These are phyloP conservation scores for Aspidoscelis tigris DNA, from an alignment of 2,113 vertebrate genomes.

Conservation along the genomic window DNA sequence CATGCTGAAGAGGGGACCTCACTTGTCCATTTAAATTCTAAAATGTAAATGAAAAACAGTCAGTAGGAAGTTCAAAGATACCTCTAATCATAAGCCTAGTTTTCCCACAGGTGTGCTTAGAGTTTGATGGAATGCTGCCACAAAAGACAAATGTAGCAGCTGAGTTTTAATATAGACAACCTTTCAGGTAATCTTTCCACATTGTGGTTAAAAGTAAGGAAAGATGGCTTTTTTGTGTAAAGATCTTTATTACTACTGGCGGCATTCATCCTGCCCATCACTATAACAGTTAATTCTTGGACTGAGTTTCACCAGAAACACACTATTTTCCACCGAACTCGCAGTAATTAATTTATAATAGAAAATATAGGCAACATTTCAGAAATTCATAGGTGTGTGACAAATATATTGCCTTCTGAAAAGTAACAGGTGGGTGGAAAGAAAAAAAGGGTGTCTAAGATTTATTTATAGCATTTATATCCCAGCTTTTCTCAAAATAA, in stretches of 20 bases:
- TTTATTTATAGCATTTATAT: too few species aligned
- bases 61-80: not conserved
- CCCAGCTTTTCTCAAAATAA: too few species aligned
- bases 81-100: not conserved
- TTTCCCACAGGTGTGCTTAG: not conserved
- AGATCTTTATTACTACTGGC: not conserved
- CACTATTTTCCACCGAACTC: too few species aligned
- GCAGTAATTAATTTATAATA: not conserved
- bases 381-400: not conserved
- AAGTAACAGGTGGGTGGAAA: not conserved
- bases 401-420: not conserved
- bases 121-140: not conserved
- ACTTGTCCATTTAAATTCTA: not conserved
- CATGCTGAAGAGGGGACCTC: not conserved
- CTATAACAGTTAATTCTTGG: not conserved
- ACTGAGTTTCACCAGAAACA: not conserved
- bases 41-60: not conserved
- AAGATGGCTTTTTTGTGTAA: not conserved
- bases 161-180: slow-evolving; percentile 2
- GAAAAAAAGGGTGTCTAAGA: not conserved
- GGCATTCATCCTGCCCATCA: not conserved
- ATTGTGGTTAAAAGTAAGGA: not conserved
- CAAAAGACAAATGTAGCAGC: not conserved
- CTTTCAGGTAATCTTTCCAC: not conserved
- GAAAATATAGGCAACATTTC: not conserved